Conservation (phyloP, 2,797 vertebrate genomes). For the Cryptoprocta ferox region DNA sequence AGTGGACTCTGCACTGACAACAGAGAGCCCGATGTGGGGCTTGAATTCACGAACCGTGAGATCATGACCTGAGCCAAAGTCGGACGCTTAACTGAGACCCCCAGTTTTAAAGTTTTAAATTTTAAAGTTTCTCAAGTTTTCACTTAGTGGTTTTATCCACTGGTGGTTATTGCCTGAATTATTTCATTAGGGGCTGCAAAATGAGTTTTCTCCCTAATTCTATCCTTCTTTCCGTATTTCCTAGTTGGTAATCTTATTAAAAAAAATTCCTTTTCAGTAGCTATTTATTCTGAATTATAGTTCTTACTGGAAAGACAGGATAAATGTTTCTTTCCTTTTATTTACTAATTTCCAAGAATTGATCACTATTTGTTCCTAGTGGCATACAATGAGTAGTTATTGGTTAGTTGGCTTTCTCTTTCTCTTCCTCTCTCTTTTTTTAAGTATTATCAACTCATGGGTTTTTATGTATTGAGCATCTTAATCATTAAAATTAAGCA, state of each 20-base stretch:
- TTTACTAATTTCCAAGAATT: neutral
- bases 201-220: neutral
- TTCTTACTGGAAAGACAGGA: constrained; percentile 21
- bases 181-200: constrained; percentile 19
- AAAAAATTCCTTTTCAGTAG: neutral
- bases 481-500: constrained; percentile 41
- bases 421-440: neutral
- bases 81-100: too few relatives aligned
- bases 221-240: neutral
- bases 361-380: neutral
- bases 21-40: too few relatives aligned
- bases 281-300: constrained; percentile 49
- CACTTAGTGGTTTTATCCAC: constrained; percentile 29
- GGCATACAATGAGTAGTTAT: neutral
- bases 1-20: too few relatives aligned
- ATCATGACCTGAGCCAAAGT: too few relatives aligned
- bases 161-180: neutral
- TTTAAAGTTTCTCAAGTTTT: constrained; percentile 23
- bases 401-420: neutral
- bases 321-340: neutral
- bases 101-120: neutral
- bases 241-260: neutral
- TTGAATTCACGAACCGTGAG: too few relatives aligned
- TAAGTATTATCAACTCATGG: neutral
- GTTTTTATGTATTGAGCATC: neutral